A percentile compares a stretch with the other conserved stretches of the same genome.
These are phyloP conservation scores for Nasonia vitripennis DNA, from an alignment of 1,140 invertebrate genomes.

Conservation along the genomic window DNA sequence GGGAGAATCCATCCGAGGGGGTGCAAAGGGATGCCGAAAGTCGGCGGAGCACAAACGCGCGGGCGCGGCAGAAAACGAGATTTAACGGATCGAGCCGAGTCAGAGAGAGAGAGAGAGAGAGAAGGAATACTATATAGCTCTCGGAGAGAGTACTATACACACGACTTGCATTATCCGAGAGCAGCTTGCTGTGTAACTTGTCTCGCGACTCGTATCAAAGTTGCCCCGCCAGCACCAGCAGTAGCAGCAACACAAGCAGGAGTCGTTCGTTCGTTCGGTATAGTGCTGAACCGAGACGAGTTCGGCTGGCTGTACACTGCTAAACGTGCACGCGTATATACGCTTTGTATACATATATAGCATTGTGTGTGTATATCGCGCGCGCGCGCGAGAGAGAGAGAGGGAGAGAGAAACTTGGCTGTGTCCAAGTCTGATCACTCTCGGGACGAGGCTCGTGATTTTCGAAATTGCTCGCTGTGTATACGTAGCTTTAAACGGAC, in stretches of 20 bases:
- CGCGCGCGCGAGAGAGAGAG: background rate
- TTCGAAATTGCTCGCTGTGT: slow-evolving; percentile 9
- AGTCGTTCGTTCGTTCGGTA: background rate
- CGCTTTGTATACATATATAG: background rate
- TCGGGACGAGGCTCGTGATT: background rate
- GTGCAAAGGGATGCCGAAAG: slow-evolving; percentile 4
- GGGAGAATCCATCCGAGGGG: background rate
- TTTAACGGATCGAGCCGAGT: slow-evolving; percentile 15
- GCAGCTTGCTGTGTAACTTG: slow-evolving; percentile 65
- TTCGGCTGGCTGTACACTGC: slow-evolving; percentile 20
- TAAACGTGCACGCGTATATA: background rate
- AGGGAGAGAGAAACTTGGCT: background rate
- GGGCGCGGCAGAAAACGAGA: slow-evolving; percentile 10
- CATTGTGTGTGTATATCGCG: too few relatives aligned
- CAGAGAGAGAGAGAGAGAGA: background rate
- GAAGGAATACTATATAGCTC: too few relatives aligned
- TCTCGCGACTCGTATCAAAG: slow-evolving; percentile 63
- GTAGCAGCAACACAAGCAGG: background rate
- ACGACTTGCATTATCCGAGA: slow-evolving; percentile 53
- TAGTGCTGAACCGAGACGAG: slow-evolving; percentile 31
- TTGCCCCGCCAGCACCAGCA: slow-evolving; percentile 49
- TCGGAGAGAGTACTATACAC: background rate
- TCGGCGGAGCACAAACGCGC: background rate
- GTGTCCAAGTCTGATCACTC: background rate
- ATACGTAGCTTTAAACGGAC: too few relatives aligned